Evolutionary conservation across 1,140 invertebrate genomes (phyloP).

Genomic region (Littorina saxatilis): DNA sequence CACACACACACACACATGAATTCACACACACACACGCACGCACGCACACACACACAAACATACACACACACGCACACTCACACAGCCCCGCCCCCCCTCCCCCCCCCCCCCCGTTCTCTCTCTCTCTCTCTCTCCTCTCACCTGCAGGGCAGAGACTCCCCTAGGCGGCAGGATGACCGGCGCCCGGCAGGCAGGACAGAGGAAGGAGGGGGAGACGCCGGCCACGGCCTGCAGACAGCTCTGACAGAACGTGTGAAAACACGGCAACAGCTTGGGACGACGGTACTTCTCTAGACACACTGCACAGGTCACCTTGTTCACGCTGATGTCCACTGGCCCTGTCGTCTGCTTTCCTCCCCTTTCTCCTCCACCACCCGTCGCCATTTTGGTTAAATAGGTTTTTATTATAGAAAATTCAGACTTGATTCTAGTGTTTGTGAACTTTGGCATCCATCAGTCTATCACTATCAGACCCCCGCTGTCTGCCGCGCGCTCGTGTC

Average conservation of each 20-base stretch:
- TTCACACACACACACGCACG: background rate
- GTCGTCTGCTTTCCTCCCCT: background rate
- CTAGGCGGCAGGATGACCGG: background rate
- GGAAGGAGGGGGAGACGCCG: constrained; percentile 17
- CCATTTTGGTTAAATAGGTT: background rate
- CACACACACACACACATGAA: constrained; percentile 2
- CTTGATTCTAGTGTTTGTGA: background rate
- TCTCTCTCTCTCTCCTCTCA: too few relatives aligned
- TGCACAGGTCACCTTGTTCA: background rate
- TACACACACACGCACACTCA: too few relatives aligned
- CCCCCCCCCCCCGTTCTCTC: too few relatives aligned
- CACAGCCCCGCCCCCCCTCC: too few relatives aligned
- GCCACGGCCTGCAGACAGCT: constrained; percentile 15
- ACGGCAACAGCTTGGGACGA: constrained; percentile 28
- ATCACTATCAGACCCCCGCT: background rate
- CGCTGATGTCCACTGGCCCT: background rate
- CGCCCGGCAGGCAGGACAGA: background rate
- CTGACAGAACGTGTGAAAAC: constrained; percentile 28
- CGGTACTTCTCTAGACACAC: constrained; percentile 22
- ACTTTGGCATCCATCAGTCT: background rate
- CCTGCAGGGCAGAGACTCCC: constrained; percentile 15
- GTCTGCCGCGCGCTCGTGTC: background rate
- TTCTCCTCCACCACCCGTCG: background rate
- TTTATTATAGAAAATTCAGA: background rate
- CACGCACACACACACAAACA: constrained; percentile 19